Evolutionary conservation across 2,797 vertebrate species (phyloP).

Genomic region (Macropus fuliginosus): DNA sequence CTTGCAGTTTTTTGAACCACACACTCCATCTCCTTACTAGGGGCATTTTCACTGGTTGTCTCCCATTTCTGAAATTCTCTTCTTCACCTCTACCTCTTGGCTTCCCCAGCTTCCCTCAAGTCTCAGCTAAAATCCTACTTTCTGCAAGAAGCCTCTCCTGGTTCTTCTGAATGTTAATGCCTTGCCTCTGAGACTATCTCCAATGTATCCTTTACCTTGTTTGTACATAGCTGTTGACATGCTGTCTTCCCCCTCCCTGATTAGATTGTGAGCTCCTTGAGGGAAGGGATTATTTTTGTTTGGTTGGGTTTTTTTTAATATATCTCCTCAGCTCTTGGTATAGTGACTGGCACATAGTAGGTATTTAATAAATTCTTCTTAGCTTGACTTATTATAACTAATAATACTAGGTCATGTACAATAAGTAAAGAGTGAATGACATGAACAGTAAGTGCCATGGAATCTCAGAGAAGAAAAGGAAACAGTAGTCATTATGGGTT

Average conservation of each 20-base stretch:
- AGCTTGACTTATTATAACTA: not conserved
- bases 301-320: not conserved
- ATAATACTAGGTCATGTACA: not conserved
- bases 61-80: not conserved
- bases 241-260: not conserved
- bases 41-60: not conserved
- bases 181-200: not conserved
- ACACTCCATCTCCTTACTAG: not conserved
- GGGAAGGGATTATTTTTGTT: not conserved
- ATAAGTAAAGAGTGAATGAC: not conserved
- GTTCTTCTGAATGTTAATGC: not conserved
- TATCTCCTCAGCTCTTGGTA: not conserved
- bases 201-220: not conserved
- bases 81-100: not conserved
- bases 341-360: not conserved
- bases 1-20: not conserved
- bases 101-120: not conserved
- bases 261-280: not conserved
- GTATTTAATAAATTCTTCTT: not conserved
- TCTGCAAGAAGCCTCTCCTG: not conserved
- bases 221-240: not conserved
- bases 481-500: not conserved
- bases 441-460: not conserved
- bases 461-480: not conserved
- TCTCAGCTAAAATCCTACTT: not conserved